Evolutionary conservation across 2,888 invertebrate genomes (phyloP), one percentile per base, ranked within the genome.

Genomic region (Lapara coniferarum): DNA sequence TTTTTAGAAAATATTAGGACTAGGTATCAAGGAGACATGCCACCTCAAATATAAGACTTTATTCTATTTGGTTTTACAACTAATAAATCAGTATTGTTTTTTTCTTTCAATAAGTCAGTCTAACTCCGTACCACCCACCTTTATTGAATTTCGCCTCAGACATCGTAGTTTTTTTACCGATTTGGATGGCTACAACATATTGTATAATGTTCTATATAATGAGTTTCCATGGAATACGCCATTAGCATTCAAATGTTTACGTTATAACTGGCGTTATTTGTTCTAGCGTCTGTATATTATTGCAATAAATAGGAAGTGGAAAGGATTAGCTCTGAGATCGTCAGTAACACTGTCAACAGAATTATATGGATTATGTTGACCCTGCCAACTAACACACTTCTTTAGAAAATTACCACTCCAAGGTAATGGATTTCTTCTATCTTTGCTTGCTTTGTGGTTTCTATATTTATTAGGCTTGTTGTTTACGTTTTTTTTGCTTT

Each of bases 331-430:
- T 66, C 57, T 37, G 69, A 71, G 53, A 70, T 69, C 67, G 19
- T 19, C 49, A 19, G 16, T 19, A 68, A 67, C 66, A 72, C 73
- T 73, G 73, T 74, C 75, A 72, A 75, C 68, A 57, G 58, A 70
- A 75, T 77, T 74, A 74, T 74, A 70, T 70, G 57, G 67, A 69
- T 71, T 57, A 58, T 67, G 53, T 72, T 55, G 55, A 68, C 53
- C 69, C 69, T 56, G 51, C 68, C 66, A 66, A 19, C 13, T 63
- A 53, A 63, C 59, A 53, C 52, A 63, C 19, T 49, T 25, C 1
- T 25, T 25, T 19, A 49, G 19, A 63, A 63, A 49, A 49, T 63
- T 63, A 63, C 19, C 19, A 49, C 63, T 63, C 19, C 63, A 19
- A 49, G 19, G 46, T 46, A 19, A 46, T 16, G 46, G 59, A 0